Percentiles rank a stretch among this genome's conserved stretches.
Conservation (phyloP, 35 echinoderm and acorn worm genomes). For the Nesometra sesokonis region DNA sequence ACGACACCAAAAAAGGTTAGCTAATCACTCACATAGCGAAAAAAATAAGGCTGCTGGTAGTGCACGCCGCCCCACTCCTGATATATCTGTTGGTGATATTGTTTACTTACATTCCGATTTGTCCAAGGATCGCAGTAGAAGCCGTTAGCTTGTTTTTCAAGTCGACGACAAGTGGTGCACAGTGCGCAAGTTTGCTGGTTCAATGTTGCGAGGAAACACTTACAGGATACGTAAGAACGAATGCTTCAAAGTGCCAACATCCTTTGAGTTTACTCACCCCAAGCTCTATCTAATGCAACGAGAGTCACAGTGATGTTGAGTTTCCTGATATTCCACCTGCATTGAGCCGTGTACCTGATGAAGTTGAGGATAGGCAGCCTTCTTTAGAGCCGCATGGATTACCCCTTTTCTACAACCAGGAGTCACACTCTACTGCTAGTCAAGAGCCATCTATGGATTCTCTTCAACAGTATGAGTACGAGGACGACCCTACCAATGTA, state of each 20-base stretch:
- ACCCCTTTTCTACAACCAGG: too few species aligned
- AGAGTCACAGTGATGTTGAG: too few species aligned
- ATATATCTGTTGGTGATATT: conserved; percentile 30
- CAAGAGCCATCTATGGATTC: too few species aligned
- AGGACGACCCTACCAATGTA: too few species aligned
- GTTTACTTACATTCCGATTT: conserved; percentile 43
- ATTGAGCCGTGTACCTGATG: too few species aligned
- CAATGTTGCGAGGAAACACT: conserved; percentile 10
- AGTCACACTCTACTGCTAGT: too few species aligned
- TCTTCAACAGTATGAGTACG: too few species aligned
- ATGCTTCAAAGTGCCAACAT: conserved; percentile 23
- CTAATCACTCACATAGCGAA: conserved; percentile 33
- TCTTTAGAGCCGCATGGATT: too few species aligned
- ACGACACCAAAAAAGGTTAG: conserved; percentile 17
- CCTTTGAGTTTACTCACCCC: too few species aligned
- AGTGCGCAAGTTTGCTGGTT: conserved; percentile 44
- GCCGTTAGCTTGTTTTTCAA: conserved; percentile 12
- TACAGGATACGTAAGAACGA: conserved; percentile 29
- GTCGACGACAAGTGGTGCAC: conserved; percentile 38
- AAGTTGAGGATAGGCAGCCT: too few species aligned
- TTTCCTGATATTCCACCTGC: too few species aligned
- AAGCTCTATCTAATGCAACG: too few species aligned
- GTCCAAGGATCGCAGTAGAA: conserved; percentile 12
- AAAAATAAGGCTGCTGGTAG: not conserved
- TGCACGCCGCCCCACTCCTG: not conserved